A percentile compares a stretch with the other conserved stretches of the same genome.
These are phyloP conservation scores for Heliocidaris tuberculata DNA, from an alignment of 35 echinoderm and acorn worm species.

Conservation along the genomic window DNA sequence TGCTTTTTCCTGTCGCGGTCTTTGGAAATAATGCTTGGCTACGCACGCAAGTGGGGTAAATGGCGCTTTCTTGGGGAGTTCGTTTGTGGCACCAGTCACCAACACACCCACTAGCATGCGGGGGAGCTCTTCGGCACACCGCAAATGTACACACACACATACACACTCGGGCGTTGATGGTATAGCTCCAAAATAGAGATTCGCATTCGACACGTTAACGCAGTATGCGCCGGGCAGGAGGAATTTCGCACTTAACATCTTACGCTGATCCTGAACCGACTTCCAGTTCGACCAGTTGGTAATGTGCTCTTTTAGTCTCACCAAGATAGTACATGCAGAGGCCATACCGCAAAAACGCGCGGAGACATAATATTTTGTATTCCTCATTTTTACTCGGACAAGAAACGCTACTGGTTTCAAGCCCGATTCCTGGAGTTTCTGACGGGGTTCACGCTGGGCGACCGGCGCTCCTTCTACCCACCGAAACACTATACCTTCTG, in stretches of 20 bases:
- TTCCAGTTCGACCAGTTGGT: background rate
- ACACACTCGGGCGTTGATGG: background rate
- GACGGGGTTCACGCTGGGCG: background rate
- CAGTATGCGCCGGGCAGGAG: background rate
- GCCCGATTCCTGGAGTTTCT: background rate
- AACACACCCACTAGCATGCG: background rate
- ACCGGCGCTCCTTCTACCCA: background rate
- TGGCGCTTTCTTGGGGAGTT: background rate
- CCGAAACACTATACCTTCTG: background rate
- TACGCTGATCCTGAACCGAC: background rate
- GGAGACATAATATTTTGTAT: background rate
- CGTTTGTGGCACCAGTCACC: background rate
- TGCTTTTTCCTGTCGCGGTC: background rate
- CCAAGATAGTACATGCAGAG: background rate
- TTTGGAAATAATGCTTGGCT: background rate
- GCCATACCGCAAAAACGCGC: background rate
- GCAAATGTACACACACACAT: too few species aligned
- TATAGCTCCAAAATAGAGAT: background rate
- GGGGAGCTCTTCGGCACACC: background rate
- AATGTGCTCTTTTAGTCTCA: background rate
- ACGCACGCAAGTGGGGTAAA: background rate
- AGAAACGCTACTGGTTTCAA: background rate
- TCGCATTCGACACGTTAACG: background rate
- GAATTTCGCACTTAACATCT: constrained; percentile 11
- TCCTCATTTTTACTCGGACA: background rate